Evolutionary conservation across 53 echinoderm and acorn worm genomes (phyloP).

Genomic region (Stichopus horrens): DNA sequence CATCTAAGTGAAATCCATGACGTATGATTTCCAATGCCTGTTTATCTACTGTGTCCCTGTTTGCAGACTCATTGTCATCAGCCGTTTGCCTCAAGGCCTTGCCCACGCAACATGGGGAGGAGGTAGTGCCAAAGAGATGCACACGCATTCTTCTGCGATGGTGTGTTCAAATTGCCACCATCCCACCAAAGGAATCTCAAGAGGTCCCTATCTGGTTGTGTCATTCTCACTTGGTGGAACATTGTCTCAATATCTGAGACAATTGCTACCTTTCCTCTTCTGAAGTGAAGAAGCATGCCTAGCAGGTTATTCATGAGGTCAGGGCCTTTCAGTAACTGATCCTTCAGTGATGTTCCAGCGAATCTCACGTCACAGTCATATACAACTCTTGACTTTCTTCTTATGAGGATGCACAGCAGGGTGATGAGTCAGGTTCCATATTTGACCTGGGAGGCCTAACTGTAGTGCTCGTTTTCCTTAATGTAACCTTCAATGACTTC

Average conservation of each 20-base stretch:
- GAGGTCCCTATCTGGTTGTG: conserved; percentile 16
- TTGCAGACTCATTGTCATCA: conserved; percentile 10
- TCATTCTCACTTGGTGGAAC: conserved; percentile 45
- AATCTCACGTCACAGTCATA: conserved; percentile 46
- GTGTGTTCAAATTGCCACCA: conserved; percentile 13
- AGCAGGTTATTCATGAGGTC: conserved; percentile 51
- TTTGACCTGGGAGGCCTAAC: conserved; percentile 11
- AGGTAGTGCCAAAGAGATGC: conserved; percentile 37
- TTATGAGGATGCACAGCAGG: conserved; percentile 48
- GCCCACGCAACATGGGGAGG: conserved; percentile 41
- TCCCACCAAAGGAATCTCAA: conserved; percentile 50
- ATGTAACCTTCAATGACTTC: conserved; percentile 53
- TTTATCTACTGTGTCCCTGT: conserved; percentile 9
- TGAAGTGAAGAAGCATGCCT: conserved; percentile 36
- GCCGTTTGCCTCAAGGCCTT: conserved; percentile 49
- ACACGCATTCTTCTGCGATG: conserved; percentile 42
- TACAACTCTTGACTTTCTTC: conserved; percentile 33
- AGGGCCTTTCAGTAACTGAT: conserved; percentile 35
- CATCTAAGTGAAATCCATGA: conserved; percentile 20
- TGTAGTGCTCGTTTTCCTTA: background rate
- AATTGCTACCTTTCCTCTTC: conserved; percentile 36
- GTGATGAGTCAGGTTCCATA: conserved; percentile 48
- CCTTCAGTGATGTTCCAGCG: conserved; percentile 41
- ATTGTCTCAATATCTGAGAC: no score
- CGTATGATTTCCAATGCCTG: conserved; percentile 11